These are phyloP conservation scores for Pundamilia nyererei DNA, from an alignment of 2,113 vertebrate species.

Conservation along the genomic window DNA sequence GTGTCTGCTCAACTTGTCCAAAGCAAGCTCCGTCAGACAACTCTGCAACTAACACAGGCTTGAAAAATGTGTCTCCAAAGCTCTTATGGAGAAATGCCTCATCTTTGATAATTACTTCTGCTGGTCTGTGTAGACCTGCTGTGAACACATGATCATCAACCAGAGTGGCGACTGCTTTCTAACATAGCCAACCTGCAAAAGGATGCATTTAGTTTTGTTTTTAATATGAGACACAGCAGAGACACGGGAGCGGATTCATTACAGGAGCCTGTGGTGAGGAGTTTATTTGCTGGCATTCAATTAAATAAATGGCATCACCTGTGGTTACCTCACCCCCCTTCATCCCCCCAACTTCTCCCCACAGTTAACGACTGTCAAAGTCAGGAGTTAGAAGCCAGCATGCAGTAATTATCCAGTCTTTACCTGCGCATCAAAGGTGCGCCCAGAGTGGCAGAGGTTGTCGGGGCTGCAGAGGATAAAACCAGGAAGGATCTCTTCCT, in stretches of 20 bases:
- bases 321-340: not conserved
- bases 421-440: constrained; percentile 98
- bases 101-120: not conserved
- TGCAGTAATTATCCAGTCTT: not conserved
- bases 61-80: not conserved
- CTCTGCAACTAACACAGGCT: not conserved
- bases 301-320: not conserved
- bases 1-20: not conserved
- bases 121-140: not conserved
- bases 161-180: not conserved
- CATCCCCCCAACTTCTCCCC: not conserved
- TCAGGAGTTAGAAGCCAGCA: not conserved
- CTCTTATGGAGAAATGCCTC: not conserved
- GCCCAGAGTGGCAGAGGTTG: constrained; percentile 97
- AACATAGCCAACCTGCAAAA: not conserved
- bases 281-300: not conserved
- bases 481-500: constrained; percentile 96
- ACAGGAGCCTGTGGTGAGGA: not conserved
- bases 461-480: constrained; percentile 97
- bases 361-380: not conserved
- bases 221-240: not conserved
- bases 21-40: not conserved
- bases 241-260: not conserved
- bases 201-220: not conserved
- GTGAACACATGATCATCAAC: not conserved